Evolutionary conservation across 2,888 invertebrate species (phyloP), one percentile per base, ranked within the genome.

Genomic region (Coenonympha glycerion): DNA sequence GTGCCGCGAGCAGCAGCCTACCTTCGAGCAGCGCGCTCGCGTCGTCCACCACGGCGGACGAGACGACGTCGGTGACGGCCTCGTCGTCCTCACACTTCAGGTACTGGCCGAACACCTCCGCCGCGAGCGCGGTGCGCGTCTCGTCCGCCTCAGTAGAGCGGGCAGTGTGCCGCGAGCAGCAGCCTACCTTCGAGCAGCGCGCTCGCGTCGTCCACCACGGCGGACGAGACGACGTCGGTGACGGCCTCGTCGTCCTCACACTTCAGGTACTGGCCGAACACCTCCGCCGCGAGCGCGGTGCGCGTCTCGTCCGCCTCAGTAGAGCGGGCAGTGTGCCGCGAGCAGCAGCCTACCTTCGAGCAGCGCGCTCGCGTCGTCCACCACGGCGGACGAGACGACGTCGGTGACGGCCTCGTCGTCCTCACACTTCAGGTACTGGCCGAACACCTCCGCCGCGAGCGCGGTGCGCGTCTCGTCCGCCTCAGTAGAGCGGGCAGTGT

Each of bases 71-170:
- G 42, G 71, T 79, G 62, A 89, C 87, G 34, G 87, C 72, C 22
- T 79, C 77, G n/a, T 67, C 79, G 73, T 86, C 76, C 13, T 80
- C 83, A 6, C 73, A 68, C 73, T 76, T 87, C 65, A 91, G 79
- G 73, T 88, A 91, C 58, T 86, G 77, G 50, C 87, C 83, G 64
- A 89, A 90, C 65, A 91, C 87, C 60, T 90, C 89, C 51, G 82
- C 79, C 52, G 96, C 97, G 76, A 94, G 90, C 68, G 92, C 92
- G 67, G 90, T 89, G 55, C 97, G 90, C 77, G 93, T 92, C 87
- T 97, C 97, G 85, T 97, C 97, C 76, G 94, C 92, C 76, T 97
- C 96, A n/a, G n/a, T n/a, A n/a, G n/a, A n/a, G n/a, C n/a, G n/a
- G n/a, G n/a, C n/a, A n/a, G n/a, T n/a, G n/a, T n/a, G n/a, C n/a